These are phyloP conservation scores for Dermolepida albohirtum DNA, from an alignment of 2,888 invertebrate genomes.

Conservation along the genomic window DNA sequence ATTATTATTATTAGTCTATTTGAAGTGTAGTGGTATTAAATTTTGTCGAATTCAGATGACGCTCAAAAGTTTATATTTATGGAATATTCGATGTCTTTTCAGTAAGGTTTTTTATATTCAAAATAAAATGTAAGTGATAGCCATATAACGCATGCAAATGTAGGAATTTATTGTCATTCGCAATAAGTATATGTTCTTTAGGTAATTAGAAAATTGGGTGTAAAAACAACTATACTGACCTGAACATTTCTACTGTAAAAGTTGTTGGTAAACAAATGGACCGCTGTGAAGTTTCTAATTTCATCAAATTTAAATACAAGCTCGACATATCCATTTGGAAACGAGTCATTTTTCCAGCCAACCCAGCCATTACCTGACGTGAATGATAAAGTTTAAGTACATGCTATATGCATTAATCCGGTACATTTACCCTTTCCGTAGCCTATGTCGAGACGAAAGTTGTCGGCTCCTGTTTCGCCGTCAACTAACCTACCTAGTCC, in stretches of 20 bases:
- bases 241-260: slow-evolving; percentile 76
- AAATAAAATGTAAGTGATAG: too few species aligned
- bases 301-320: slow-evolving; percentile 79
- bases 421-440: slow-evolving; percentile 69
- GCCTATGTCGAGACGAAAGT: slow-evolving; percentile 71
- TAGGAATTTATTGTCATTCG: too few species aligned
- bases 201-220: neutral
- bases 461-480: slow-evolving; percentile 73
- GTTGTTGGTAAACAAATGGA: slow-evolving; percentile 79
- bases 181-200: too few species aligned
- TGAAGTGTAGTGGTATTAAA: too few species aligned
- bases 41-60: too few species aligned
- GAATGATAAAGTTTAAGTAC: slow-evolving; percentile 32
- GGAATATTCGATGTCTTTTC: too few species aligned
- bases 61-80: too few species aligned
- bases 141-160: too few species aligned
- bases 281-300: slow-evolving; percentile 74
- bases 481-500: slow-evolving; percentile 80
- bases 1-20: too few species aligned
- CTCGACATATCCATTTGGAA: slow-evolving; percentile 70
- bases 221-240: slow-evolving; percentile 62
- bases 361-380: slow-evolving; percentile 78
- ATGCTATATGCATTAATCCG: slow-evolving; percentile 42
- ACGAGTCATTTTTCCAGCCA: slow-evolving; percentile 76
- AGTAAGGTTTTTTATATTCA: too few species aligned